A percentile compares a stretch with the other conserved stretches of the same genome.
phyloP scores from a whole-genome alignment of 1,140 invertebrate species.

The Drosophila pseudoananassae region DNA sequence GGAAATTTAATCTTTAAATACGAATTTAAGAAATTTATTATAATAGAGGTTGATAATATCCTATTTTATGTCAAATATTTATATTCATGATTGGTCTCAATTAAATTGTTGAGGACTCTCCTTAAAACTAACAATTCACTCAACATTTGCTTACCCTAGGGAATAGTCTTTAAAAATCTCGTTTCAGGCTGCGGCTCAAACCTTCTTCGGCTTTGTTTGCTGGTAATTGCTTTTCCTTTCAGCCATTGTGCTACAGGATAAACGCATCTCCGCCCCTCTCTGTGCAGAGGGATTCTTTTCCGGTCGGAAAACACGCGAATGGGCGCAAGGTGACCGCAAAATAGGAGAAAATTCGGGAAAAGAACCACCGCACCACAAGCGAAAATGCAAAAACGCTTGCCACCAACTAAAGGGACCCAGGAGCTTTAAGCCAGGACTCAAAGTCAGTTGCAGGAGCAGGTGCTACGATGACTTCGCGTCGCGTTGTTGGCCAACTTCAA shows the following conservation, averaged over 20 bases:
- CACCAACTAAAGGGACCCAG: constrained; percentile 2
- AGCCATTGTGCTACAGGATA: constrained; percentile 40
- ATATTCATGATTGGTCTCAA: neutral
- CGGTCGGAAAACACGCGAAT: constrained; percentile 23
- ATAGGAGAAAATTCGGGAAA: constrained; percentile 20
- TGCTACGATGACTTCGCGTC: constrained; percentile 51
- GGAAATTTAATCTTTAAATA: constrained; percentile 1
- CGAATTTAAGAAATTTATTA: neutral
- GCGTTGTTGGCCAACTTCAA: constrained; percentile 74
- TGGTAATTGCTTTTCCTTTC: constrained; percentile 53
- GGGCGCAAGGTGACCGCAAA: constrained; percentile 26
- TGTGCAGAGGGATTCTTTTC: constrained; percentile 9
- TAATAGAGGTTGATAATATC: too few relatives aligned
- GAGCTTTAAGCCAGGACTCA: neutral
- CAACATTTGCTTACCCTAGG: constrained; percentile 29
- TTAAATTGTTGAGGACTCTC: neutral
- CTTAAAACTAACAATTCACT: neutral
- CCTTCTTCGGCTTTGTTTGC: constrained; percentile 36
- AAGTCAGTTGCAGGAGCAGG: constrained; percentile 39
- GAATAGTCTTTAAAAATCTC: constrained; percentile 39
- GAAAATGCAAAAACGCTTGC: constrained; percentile 5
- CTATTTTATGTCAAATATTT: neutral
- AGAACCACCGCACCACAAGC: constrained; percentile 16
- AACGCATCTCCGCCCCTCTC: constrained; percentile 24
- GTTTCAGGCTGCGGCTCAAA: constrained; percentile 14